These are phyloP conservation scores for Eurois occulta DNA, from an alignment of 2,888 invertebrate genomes.

Conservation along the genomic window DNA sequence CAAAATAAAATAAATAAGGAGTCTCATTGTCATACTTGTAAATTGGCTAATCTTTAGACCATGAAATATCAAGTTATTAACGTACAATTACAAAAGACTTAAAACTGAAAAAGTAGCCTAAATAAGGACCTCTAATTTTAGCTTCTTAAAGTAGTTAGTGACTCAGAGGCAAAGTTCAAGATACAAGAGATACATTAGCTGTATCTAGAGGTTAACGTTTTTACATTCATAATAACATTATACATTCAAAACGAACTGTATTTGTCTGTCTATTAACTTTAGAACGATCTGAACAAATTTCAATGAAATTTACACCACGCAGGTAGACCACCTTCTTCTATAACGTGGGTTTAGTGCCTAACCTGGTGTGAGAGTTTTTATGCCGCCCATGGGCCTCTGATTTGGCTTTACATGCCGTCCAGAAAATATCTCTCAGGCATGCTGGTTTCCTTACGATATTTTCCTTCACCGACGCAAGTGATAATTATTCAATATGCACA, in stretches of 20 bases:
- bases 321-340: no score
- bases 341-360: no score
- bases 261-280: neutral
- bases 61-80: neutral
- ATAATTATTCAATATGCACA: no score
- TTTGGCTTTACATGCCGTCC: no score
- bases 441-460: no score
- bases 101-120: neutral
- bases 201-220: neutral
- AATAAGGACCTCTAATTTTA: neutral
- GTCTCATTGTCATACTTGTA: neutral
- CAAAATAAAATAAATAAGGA: no score
- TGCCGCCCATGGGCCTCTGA: no score
- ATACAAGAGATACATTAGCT: neutral
- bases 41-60: neutral
- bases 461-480: no score
- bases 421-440: no score
- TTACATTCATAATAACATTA: neutral
- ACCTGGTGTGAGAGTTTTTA: no score
- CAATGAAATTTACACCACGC: no score
- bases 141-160: neutral
- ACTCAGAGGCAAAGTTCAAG: conserved; percentile 5
- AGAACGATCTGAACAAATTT: no score
- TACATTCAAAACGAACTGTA: neutral
- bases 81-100: neutral